Evolutionary conservation across 30 jellyfish, hydroid and myxozoan species (phyloP), one percentile per base, ranked within the genome.

Genomic region (Aurelia sp.): DNA sequence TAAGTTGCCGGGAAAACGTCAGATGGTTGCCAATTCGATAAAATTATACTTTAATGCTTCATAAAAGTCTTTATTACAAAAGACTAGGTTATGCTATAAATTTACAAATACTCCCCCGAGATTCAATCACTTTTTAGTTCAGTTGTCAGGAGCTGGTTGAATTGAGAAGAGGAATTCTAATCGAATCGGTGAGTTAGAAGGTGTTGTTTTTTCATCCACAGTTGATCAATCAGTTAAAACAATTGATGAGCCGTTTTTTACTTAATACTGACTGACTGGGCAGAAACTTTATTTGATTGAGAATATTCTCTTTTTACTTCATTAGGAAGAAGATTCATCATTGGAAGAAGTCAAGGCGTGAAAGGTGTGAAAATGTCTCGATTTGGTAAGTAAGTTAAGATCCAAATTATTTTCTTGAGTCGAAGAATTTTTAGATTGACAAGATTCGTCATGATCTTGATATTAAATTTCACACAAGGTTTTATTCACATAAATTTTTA

Each of bases 1-100:
- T 48, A 84, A 50, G 41, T 40, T 47, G 92, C 78, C 92, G 93
- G 93, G 93, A 84, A 84, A 84, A 47, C 93, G 93, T 84, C 93
- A 84, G 93, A 62, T 84, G 93, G 93, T 33, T 30, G 78, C 64
- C 77, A 59, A 58, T 52, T 62, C 62, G 37, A 22, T 44, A 19
- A 27, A 60, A 72, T 60, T 40, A 72, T 71, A 48, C 66, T 59
- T 33, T 66, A 71, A 71, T 58, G 79, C 87, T 64, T 55, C 73
- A 74, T 62, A 65, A 55, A 62, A 78, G 77, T 82, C 52, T 62
- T 70, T 73, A 21, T 33, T 23, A 60, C 84, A 69, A 84, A 48
- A 65, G 70, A 23, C 52, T 69, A 41, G 64, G 68, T 50, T 35
- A 21, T 12, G 72, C 74, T 81, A 66, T 81, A 81, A 81, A 81